Base-by-base conservation (phyloP, 2,888 invertebrate species). In the Diarsia rubi region DNA sequence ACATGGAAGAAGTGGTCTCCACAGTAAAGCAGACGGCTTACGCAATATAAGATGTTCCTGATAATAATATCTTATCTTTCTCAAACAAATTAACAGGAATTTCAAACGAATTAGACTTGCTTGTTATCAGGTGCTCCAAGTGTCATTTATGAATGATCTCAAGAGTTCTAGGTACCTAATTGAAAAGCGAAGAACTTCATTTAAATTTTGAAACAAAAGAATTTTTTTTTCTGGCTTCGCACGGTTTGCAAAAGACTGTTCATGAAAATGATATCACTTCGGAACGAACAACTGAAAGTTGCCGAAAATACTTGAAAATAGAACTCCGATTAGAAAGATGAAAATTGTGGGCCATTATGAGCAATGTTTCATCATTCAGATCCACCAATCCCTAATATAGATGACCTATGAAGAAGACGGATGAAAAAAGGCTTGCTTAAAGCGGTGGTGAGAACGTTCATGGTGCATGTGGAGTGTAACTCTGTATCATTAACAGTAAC, bases 1-100 rank as follows among this genome's bases (percentile, higher is more conserved):
- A n/a, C n/a, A n/a, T n/a, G 3, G 37, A 37, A 37, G 3, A 6
- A 37, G 37, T 21, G 1, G 73, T 49, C 4, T 44, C 31, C 24
- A 27, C 37, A 54, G 42, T 27, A 19, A 47, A 42, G n/a, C 42
- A 62, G 42, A 8, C 3, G 19, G 42, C n/a, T 57, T 47, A 77
- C 47, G n/a, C 42, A 62, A 78, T 77, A n/a, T 27, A 14, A 60
- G 78, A 68, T n/a, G 19, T 27, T 24, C 2, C 3, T 76, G 54
- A 24, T n/a, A n/a, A n/a, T n/a, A n/a, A n/a, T 69, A 75, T 75
- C 75, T 79, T 78, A 78, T 79, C 75, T 14, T 0, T 42, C 57
- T n/a, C 42, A 57, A 45, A 69, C 75, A 66, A 81, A 75, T 75
- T 62, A 66, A 65, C 27, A 57, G 60, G 27, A 57, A 81, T 75